These are phyloP conservation scores for Coelinius sp. DNA, from an alignment of 2,888 invertebrate species.

Conservation along the genomic window DNA sequence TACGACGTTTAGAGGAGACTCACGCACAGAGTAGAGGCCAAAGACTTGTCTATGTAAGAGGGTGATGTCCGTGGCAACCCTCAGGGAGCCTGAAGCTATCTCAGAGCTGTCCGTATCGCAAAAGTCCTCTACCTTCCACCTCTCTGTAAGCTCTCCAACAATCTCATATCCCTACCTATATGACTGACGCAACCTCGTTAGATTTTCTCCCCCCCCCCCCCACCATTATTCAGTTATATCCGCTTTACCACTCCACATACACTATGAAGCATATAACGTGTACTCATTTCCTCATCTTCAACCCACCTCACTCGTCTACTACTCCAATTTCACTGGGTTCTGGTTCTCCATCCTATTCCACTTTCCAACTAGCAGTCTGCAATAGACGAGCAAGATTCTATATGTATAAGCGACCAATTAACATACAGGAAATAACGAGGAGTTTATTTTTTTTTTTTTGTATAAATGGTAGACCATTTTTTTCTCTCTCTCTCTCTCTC, in stretches of 20 bases:
- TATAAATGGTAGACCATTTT: not conserved
- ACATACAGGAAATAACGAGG: constrained; percentile 20
- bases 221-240: constrained; percentile 48
- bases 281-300: constrained; percentile 32
- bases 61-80: constrained; percentile 45
- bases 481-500: too few relatives aligned
- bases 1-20: constrained; percentile 54
- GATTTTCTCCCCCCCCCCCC: constrained; percentile 44
- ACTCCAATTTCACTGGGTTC: constrained; percentile 16
- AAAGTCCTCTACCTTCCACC: constrained; percentile 27
- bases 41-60: constrained; percentile 38
- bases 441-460: not conserved
- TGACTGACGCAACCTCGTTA: constrained; percentile 47
- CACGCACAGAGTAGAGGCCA: constrained; percentile 23
- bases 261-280: constrained; percentile 26
- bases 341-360: constrained; percentile 21
- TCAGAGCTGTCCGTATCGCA: constrained; percentile 32
- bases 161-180: constrained; percentile 30
- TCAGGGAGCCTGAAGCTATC: constrained; percentile 49
- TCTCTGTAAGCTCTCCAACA: constrained; percentile 33
- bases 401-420: constrained; percentile 29
- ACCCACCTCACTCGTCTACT: constrained; percentile 13
- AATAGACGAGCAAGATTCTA: constrained; percentile 11
- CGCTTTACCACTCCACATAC: constrained; percentile 44
- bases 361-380: constrained; percentile 5